phyloP scores from a whole-genome alignment of 2,113 vertebrate genomes.

The Plecturocebus donacophilus region DNA sequence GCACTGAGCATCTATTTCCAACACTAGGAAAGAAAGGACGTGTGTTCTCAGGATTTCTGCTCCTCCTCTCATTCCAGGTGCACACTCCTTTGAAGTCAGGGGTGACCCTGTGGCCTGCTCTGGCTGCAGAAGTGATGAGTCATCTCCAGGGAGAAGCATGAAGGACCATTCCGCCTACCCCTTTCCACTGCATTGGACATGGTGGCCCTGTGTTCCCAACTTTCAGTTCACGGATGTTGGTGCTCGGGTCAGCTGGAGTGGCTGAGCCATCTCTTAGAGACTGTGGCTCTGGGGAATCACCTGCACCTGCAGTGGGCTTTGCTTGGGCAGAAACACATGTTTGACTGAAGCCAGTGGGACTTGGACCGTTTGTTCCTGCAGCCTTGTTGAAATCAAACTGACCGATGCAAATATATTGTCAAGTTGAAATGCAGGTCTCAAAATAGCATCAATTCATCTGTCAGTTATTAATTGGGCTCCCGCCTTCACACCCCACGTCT shows the following conservation, averaged over 20 bases:
- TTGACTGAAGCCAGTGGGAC: neutral
- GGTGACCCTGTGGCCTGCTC: neutral
- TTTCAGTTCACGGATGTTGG: no score
- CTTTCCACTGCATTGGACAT: rapidly evolving
- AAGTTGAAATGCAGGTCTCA: neutral
- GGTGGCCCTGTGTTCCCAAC: no score
- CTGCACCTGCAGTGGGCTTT: neutral
- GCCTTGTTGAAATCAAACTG: neutral
- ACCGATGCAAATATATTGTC: neutral
- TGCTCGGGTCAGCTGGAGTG: neutral
- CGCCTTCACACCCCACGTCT: neutral
- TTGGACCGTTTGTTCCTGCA: neutral
- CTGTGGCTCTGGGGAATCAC: neutral
- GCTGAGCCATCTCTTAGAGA: neutral
- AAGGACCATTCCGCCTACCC: no score
- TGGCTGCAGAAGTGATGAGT: neutral
- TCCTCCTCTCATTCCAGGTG: neutral
- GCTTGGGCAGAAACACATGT: neutral
- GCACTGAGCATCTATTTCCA: no score
- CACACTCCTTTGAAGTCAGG: neutral
- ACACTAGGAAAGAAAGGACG: rapidly evolving
- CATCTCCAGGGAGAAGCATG: neutral
- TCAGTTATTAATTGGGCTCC: neutral
- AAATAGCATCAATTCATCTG: neutral
- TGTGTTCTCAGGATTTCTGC: neutral